Evolutionary conservation across 2,888 invertebrate genomes (phyloP), one percentile per base, ranked within the genome.

Genomic region (Xanthia icteritia): DNA sequence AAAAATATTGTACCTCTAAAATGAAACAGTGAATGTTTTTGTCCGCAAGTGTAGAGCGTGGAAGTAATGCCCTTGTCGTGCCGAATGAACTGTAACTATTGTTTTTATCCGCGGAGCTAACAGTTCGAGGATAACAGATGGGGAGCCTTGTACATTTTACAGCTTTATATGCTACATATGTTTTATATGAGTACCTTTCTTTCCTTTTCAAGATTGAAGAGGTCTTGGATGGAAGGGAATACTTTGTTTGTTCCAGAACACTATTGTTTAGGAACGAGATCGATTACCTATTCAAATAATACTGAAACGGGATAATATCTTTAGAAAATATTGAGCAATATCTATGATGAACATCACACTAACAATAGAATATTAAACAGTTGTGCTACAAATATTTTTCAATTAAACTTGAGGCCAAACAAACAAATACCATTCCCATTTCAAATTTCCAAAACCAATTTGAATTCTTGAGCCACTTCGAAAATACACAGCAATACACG

Each of bases 31-130:
- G 15, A 71, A 73, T 63, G 70, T 79, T 86, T 86, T 82, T 89
- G 90, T 84, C 90, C 84, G 77, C 77, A 80, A 90, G 90, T 92
- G 91, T 91, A 91, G 80, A 74, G 79, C 77, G 83, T 86, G 87
- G 88, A 89, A 92, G 90, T 91, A 93, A 93, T 92, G 90, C 90
- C 91, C 90, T 89, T 90, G 91, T 93, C 91, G 90, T 89, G 88
- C 89, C 90, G 92, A 93, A 93, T 93, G 92, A 92, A 93, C 93
- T 92, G 93, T 93, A 90, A 93, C 92, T 93, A 93, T 93, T 93
- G 92, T 93, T 92, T 92, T 90, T 90, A 89, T 91, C 89, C 87
- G 88, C 76, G 83, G 86, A 87, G 54, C 79, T 83, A 85, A 87
- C 81, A 85, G 80, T 77, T 79, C 81, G 81, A 76, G 87, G 77